Conservation (phyloP, 1,140 invertebrate species). For the Cotesia chilonis region DNA sequence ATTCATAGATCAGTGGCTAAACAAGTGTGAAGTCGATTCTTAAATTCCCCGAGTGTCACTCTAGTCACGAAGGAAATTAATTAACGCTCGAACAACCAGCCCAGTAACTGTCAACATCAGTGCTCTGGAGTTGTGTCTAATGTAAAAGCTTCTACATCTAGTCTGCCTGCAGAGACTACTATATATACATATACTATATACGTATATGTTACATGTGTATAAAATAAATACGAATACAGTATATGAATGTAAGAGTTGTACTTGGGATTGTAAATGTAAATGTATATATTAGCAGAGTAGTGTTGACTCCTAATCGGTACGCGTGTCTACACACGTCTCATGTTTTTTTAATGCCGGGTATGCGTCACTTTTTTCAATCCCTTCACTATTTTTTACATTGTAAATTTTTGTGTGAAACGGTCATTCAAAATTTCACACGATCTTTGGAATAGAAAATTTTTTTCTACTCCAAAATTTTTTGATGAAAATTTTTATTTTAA, state of each 20-base stretch:
- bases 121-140: neutral
- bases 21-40: conserved; percentile 10
- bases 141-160: neutral
- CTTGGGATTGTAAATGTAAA: neutral
- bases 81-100: conserved; percentile 17
- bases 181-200: neutral
- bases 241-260: neutral
- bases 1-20: conserved; percentile 18
- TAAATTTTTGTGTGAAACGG: no score
- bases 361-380: conserved; percentile 30
- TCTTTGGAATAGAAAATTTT: no score
- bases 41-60: conserved; percentile 7
- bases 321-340: conserved; percentile 4
- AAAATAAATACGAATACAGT: neutral
- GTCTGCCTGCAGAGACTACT: neutral
- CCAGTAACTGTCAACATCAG: neutral
- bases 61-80: conserved; percentile 13
- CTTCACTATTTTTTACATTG: no score
- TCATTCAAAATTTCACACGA: no score
- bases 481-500: no score
- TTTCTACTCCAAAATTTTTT: no score
- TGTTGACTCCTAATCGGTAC: conserved; percentile 10
- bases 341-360: neutral
- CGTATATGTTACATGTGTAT: no score
- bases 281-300: conserved; percentile 4